These are phyloP conservation scores for Phrynocephalus forsythii DNA, from an alignment of 2,797 vertebrate genomes.

Conservation along the genomic window DNA sequence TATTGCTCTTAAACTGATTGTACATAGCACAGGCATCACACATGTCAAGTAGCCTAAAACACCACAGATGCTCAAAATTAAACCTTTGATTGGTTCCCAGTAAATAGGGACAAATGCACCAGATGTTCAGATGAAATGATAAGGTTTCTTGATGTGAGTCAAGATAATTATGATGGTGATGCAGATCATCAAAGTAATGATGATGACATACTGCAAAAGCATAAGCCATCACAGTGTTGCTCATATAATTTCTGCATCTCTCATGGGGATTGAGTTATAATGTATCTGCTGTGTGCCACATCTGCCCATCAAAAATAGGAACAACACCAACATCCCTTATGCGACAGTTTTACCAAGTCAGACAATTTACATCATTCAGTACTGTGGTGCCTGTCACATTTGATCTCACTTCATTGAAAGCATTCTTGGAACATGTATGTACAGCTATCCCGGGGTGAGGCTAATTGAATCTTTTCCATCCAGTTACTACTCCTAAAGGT, in stretches of 20 bases:
- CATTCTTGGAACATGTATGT: not conserved
- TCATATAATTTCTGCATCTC: conserved; percentile 9
- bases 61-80: not conserved
- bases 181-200: conserved; percentile 23
- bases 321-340: not conserved
- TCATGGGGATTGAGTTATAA: conserved; percentile 17
- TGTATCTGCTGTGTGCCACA: conserved; percentile 29
- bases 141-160: conserved; percentile 3
- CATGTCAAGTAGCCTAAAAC: not conserved
- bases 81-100: conserved; percentile 20
- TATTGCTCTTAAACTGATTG: not conserved
- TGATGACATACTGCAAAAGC: conserved; percentile 16
- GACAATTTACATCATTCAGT: not conserved
- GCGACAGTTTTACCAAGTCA: not conserved
- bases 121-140: conserved; percentile 27
- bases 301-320: conserved; percentile 22
- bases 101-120: not conserved
- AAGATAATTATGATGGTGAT: conserved; percentile 23
- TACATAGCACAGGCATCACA: not conserved
- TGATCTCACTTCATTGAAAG: not conserved
- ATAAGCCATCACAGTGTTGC: conserved; percentile 4
- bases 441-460: not conserved
- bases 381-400: not conserved
- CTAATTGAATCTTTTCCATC: not conserved
- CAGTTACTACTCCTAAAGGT: too few species aligned